phyloP scores from a whole-genome alignment of 2,888 invertebrate species.

The Hymenopus coronatus region DNA sequence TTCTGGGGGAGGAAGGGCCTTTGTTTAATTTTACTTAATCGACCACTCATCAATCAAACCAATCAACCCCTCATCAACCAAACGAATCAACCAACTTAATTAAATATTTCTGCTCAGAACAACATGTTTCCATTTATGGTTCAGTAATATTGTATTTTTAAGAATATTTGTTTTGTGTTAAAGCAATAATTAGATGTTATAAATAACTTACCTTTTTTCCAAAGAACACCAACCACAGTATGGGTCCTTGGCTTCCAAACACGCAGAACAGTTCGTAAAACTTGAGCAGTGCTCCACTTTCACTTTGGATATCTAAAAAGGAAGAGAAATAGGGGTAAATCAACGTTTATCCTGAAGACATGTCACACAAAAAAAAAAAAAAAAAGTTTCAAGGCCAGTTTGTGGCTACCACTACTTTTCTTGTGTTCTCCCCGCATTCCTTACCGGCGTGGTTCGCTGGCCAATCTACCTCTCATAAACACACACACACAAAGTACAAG shows the following conservation, averaged over 20 bases:
- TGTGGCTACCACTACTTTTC: background rate
- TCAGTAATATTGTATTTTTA: too few relatives aligned
- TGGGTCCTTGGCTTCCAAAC: constrained; percentile 86
- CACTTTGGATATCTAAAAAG: constrained; percentile 64
- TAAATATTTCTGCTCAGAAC: too few relatives aligned
- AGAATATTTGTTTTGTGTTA: too few relatives aligned
- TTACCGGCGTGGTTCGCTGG: background rate
- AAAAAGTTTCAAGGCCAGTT: background rate
- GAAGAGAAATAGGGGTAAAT: background rate
- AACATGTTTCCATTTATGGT: too few relatives aligned
- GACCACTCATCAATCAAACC: too few relatives aligned
- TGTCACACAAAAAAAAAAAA: background rate
- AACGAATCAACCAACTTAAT: too few relatives aligned
- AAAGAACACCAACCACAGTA: constrained; percentile 95
- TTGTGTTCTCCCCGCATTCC: background rate
- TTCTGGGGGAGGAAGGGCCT: too few relatives aligned
- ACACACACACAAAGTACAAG: background rate
- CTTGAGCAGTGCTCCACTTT: constrained; percentile 84
- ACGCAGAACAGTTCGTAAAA: constrained; percentile 83
- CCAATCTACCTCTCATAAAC: background rate
- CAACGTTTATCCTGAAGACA: background rate
- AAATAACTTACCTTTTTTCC: constrained; percentile 64
- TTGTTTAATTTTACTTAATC: too few relatives aligned
- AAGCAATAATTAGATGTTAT: too few relatives aligned
- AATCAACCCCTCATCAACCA: too few relatives aligned